Evolutionary conservation across 2,888 invertebrate species (phyloP).

Genomic region (Danaus chrysippus): DNA sequence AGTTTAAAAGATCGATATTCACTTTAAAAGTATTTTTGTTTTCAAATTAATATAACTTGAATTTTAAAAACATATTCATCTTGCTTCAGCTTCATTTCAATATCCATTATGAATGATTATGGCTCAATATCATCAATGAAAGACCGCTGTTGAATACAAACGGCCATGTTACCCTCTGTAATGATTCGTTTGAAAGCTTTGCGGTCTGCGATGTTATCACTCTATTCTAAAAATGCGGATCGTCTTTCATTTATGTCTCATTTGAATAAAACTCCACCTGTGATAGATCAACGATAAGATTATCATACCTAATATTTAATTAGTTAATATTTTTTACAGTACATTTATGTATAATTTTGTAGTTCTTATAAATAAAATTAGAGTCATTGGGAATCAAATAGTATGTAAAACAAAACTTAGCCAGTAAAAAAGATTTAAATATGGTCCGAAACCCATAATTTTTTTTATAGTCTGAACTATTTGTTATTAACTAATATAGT

Average conservation of each 20-base stretch:
- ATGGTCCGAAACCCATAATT: no score
- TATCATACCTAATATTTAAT: neutral
- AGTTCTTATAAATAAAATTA: no score
- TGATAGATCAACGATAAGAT: conserved; percentile 1
- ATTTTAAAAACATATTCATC: conserved; percentile 15
- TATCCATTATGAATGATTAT: conserved; percentile 52
- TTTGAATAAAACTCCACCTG: conserved; percentile 17
- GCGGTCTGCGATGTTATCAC: conserved; percentile 52
- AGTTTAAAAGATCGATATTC: neutral
- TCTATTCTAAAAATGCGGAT: conserved; percentile 44
- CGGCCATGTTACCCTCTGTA: conserved; percentile 47
- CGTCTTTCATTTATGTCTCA: conserved; percentile 30
- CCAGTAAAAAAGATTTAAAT: no score
- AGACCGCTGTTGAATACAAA: conserved; percentile 62
- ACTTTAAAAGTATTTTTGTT: neutral
- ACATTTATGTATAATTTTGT: neutral
- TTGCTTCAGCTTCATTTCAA: conserved; percentile 33
- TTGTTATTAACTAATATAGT: no score
- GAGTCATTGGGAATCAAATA: no score
- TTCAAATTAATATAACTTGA: neutral
- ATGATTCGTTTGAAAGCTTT: conserved; percentile 60
- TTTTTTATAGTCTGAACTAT: no score
- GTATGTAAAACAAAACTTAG: no score
- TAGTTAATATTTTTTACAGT: neutral
- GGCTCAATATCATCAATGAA: conserved; percentile 56